phyloP scores from a whole-genome alignment of 2,113 vertebrate species.

The Helogale parvula region DNA sequence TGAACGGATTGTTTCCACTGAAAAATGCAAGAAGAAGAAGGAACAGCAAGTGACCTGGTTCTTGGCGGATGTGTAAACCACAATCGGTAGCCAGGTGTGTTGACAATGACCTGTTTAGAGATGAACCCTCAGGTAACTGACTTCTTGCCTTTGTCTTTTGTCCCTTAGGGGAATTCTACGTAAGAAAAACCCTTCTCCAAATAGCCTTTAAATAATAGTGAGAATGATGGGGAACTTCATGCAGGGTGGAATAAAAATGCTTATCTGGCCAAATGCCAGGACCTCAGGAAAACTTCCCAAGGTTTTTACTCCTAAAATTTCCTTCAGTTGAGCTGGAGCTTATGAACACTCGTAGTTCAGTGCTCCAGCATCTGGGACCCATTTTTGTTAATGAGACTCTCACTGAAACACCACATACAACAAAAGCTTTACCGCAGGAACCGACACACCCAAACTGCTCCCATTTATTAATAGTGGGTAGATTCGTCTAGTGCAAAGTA shows the following conservation, averaged over 20 bases:
- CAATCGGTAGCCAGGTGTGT: neutral
- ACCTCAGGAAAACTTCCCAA: neutral
- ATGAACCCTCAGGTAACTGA: neutral
- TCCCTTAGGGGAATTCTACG: neutral
- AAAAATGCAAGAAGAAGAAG: neutral
- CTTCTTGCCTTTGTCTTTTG: neutral
- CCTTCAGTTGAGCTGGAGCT: neutral
- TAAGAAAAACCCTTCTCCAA: neutral
- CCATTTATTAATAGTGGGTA: neutral
- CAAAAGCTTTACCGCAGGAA: neutral
- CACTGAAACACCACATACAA: neutral
- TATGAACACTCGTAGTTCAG: neutral
- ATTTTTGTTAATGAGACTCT: neutral
- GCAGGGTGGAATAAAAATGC: neutral
- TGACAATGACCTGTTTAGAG: neutral
- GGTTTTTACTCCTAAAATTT: neutral
- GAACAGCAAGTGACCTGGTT: neutral
- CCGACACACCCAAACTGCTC: neutral
- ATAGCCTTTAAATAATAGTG: neutral
- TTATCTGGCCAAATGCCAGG: neutral
- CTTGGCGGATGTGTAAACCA: neutral
- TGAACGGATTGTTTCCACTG: neutral
- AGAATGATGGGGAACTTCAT: neutral
- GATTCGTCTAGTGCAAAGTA: neutral
- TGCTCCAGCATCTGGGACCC: neutral